phyloP scores from a whole-genome alignment of 2,797 vertebrate species.

The Phalanger gymnotis region DNA sequence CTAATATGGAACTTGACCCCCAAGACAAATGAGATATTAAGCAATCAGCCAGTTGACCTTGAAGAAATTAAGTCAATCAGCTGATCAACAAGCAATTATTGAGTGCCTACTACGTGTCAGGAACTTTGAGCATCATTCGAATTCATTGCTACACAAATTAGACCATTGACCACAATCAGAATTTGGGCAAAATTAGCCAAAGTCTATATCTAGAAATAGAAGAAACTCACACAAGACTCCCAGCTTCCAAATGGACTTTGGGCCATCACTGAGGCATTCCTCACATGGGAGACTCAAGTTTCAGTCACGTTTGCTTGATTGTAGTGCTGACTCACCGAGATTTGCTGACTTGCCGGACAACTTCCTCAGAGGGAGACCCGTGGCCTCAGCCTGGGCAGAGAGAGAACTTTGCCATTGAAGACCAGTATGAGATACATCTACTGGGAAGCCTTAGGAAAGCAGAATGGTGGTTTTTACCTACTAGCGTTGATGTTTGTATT shows the following conservation, averaged over 20 bases:
- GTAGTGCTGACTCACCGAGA: neutral
- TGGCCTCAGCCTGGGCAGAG: neutral
- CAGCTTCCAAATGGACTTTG: neutral
- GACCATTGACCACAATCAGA: neutral
- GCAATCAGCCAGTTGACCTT: neutral
- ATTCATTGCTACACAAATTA: neutral
- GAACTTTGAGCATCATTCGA: neutral
- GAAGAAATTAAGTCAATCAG: neutral
- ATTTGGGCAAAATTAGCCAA: neutral
- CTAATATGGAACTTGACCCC: neutral
- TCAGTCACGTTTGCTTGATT: neutral
- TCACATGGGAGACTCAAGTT: neutral
- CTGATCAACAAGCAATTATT: neutral
- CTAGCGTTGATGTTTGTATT: neutral
- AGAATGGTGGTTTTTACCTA: neutral
- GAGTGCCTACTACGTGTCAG: neutral
- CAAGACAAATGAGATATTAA: neutral
- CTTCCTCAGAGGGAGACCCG: neutral
- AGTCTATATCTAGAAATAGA: neutral
- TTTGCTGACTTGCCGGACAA: neutral
- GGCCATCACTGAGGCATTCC: neutral
- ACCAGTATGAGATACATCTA: neutral
- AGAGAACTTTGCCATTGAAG: neutral
- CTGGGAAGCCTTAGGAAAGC: neutral
- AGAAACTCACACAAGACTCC: neutral